Evolutionary conservation across 1,140 invertebrate species (phyloP), one percentile per base, ranked within the genome.

Genomic region (Procambarus clarkii): DNA sequence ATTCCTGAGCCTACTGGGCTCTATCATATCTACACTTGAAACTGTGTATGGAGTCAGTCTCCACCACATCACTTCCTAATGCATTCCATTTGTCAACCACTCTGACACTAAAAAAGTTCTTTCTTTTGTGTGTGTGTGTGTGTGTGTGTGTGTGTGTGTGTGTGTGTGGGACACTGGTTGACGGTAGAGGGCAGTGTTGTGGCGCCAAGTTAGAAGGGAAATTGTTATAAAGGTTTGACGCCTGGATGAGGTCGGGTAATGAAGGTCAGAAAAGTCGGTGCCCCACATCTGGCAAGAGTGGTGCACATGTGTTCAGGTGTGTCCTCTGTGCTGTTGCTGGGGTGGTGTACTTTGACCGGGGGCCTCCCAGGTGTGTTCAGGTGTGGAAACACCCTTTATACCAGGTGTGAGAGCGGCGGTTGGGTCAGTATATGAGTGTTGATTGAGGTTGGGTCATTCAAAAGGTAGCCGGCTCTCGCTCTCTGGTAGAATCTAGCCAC

Each of bases 201-300:
- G 81, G 81, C 81, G 69, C 81, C 44, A 46, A 21, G 58, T 44
- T n/a, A 48, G 54, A 82, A 60, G 80, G 79, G 81, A 54, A 69
- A 69, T 69, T 74, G 24, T 69, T 18, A 69, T 21, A 64, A 83
- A 83, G 81, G 81, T 83, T 69, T 54, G n/a, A 45, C 1, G 50
- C 4, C 50, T 54, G 50, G 1, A 34, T 60, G 45, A 24, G 69
- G 81, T n/a, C 24, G 58, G 24, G 24, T 64, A 69, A 83, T 69
- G 58, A 83, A 83, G 60, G 60, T 64, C 60, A 69, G 24, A 69
- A 69, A 83, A 82, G 80, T 82, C 11, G 4, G 50, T 60, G 58
- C 80, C 81, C 58, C 60, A n/a, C 81, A 83, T 83, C 45, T 83
- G 81, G 81, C 81, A 83, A 83, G n/a, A 83, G 34, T 5, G 11